phyloP scores from a whole-genome alignment of 2,113 vertebrate species.

The Petroica traversi region DNA sequence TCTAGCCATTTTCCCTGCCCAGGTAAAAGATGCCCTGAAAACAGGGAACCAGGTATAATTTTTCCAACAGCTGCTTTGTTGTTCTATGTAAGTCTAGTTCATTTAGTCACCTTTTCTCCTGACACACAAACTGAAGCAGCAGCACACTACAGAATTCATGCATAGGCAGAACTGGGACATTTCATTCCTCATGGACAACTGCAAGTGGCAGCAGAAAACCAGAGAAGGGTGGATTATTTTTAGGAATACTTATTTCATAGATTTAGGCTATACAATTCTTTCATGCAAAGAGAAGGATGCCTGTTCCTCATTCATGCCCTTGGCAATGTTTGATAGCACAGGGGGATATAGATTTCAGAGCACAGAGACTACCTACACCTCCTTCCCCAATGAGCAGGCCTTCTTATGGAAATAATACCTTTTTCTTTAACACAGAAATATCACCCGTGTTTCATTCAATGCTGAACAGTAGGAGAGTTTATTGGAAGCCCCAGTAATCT shows the following conservation, averaged over 20 bases:
- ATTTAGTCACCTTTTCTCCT: not conserved
- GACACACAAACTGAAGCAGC: not conserved
- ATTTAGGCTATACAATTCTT: not conserved
- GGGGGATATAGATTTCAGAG: not conserved
- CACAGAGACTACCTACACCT: not conserved
- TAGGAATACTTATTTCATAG: not conserved
- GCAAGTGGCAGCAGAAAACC: not conserved
- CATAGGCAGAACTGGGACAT: not conserved
- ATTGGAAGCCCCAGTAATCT: not conserved
- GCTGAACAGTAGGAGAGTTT: not conserved
- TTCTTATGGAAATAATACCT: conserved; percentile 17
- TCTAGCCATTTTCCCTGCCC: not conserved
- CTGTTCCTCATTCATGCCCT: not conserved
- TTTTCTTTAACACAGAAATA: conserved; percentile 1
- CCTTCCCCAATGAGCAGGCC: not conserved
- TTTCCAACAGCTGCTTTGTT: not conserved
- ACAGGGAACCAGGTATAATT: not conserved
- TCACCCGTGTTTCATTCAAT: not conserved
- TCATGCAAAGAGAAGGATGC: not conserved
- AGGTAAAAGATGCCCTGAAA: not conserved
- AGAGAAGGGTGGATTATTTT: conserved; percentile 13
- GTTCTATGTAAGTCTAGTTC: not conserved
- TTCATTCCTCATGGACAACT: not conserved
- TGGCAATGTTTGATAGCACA: conserved; percentile 12
- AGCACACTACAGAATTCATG: not conserved